Base-by-base conservation (phyloP, 2,888 invertebrate genomes). In the Brachyopa scutellaris region DNA sequence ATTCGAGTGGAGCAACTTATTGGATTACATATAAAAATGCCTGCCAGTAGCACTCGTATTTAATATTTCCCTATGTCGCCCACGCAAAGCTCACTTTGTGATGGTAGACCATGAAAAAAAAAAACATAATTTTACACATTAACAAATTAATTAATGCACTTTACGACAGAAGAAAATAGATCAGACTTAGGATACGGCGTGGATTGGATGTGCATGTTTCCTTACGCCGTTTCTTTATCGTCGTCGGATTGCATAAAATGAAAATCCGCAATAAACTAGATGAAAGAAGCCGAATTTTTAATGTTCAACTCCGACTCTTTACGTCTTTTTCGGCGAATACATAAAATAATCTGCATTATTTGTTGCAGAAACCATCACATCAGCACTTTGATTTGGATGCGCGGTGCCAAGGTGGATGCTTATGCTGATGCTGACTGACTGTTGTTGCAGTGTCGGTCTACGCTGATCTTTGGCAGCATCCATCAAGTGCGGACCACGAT, bases 261-360 rank as follows among this genome's bases (percentile, higher is more conserved):
- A 76, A 80, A 80, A 80, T 73, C 69, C 47, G 70, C 66, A 66
- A 72, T 82, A 77, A 82, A 66, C 53, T 77, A 77, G 77, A 82
- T 82, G 77, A 82, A 82, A 82, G 82, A 21, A 26, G 47, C 77
- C 82, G 82, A 82, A 82, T 82, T 66, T 77, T 82, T 77, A 77
- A 82, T 82, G 82, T 77, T 61, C 79, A 23, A 66, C 74, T 74
- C 76, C 51, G 64, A 59, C 62, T 82, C 66, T 82, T 82, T 82
- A 82, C 66, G 82, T 77, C 77, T 72, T 82, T 82, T 82, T 82
- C 77, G 77, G 77, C 82, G 82, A 77, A 82, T 61, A 70, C 82
- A 70, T 77, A 72, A 72, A 80, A 80, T 64, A 82, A 72, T 72
- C 70, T 77, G 77, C 77, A 77, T 82, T 77, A 77, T 62, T 77